Percentiles rank a stretch among this genome's conserved stretches.
phyloP scores from a whole-genome alignment of 2,113 vertebrate genomes.

The Macroglossus sobrinus region DNA sequence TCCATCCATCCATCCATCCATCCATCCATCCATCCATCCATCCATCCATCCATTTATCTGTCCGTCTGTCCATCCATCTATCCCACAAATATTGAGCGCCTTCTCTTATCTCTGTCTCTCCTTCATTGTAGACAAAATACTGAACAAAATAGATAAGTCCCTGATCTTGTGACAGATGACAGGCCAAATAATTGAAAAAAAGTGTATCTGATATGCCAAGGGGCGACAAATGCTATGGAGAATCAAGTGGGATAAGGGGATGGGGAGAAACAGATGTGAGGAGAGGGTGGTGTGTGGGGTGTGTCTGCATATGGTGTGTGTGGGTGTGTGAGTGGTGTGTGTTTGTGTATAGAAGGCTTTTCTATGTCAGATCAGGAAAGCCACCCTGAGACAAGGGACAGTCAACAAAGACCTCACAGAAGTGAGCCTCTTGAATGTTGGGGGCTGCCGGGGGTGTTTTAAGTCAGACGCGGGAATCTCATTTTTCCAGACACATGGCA shows the following conservation, averaged over 20 bases:
- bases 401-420: neutral
- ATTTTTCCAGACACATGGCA: neutral
- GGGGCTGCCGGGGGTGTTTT: rapidly evolving
- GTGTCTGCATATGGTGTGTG: too few species aligned
- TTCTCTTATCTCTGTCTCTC: neutral
- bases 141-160: neutral
- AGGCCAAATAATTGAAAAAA: neutral
- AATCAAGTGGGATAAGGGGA: neutral
- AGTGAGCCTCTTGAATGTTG: neutral
- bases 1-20: neutral
- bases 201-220: neutral
- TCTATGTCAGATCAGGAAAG: neutral
- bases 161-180: neutral
- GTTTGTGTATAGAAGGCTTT: neutral
- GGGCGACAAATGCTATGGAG: neutral
- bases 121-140: neutral
- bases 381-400: neutral
- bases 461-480: neutral
- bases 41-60: neutral
- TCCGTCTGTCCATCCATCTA: neutral
- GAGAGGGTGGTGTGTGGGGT: too few species aligned
- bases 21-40: neutral
- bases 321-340: neutral
- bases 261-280: neutral
- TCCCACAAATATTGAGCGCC: neutral